These are phyloP conservation scores for Brenthis ino DNA, from an alignment of 2,888 invertebrate species.

Conservation along the genomic window DNA sequence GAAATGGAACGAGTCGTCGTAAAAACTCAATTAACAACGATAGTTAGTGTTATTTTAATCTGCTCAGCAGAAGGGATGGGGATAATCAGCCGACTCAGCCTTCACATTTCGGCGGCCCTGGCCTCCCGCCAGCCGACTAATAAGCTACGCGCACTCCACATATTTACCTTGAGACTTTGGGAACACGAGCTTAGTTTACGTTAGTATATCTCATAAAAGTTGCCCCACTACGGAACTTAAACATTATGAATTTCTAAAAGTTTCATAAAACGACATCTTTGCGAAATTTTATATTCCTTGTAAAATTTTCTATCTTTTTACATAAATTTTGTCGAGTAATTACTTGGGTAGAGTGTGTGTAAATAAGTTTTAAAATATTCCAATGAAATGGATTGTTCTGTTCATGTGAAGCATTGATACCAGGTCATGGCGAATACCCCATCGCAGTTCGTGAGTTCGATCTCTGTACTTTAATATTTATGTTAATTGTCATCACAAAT, in stretches of 20 bases:
- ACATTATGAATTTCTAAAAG: conserved; percentile 32
- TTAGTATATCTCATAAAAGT: conserved; percentile 34
- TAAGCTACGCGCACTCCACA: conserved; percentile 56
- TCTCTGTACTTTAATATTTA: too few species aligned
- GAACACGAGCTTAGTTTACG: conserved; percentile 25
- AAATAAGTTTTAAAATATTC: too few species aligned
- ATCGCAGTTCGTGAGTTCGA: too few species aligned
- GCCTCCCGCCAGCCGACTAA: conserved; percentile 53
- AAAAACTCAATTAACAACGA: conserved; percentile 5
- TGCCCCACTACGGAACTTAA: conserved; percentile 28
- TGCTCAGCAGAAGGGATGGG: neutral
- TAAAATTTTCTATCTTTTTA: conserved; percentile 16
- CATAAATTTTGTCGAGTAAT: conserved; percentile 7
- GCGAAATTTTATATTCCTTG: conserved; percentile 23
- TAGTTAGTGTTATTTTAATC: conserved; percentile 12
- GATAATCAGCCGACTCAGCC: conserved; percentile 49
- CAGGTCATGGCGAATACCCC: too few species aligned
- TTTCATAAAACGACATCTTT: conserved; percentile 27
- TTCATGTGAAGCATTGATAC: too few species aligned
- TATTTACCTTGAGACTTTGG: conserved; percentile 42
- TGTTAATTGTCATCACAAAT: too few species aligned
- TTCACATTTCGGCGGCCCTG: conserved; percentile 52
- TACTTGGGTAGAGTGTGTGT: neutral
- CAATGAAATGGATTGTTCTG: too few species aligned
- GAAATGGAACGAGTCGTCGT: neutral